phyloP scores from a whole-genome alignment of 2,888 invertebrate species.

The Diarsia brunnea region DNA sequence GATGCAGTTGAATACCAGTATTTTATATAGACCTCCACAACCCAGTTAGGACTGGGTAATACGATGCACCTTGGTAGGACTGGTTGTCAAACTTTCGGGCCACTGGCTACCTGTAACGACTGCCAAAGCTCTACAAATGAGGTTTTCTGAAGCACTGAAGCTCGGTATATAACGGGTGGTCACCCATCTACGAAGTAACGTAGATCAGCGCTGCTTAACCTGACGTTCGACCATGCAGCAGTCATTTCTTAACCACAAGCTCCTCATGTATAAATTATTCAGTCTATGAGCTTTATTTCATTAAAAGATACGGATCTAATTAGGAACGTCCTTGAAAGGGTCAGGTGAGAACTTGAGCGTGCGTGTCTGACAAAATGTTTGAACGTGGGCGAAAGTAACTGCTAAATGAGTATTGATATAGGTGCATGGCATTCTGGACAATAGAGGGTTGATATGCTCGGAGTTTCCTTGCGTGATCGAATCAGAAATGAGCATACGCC shows the following conservation, averaged over 20 bases:
- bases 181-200: not conserved
- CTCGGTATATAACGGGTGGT: not conserved
- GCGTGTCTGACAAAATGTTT: conserved; percentile 6
- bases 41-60: not conserved
- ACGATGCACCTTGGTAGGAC: not conserved
- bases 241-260: not conserved
- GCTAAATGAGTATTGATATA: not conserved
- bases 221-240: not conserved
- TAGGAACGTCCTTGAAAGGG: not conserved
- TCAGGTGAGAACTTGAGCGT: not conserved
- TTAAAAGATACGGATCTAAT: conserved; percentile 27
- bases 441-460: too few relatives aligned
- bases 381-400: not conserved
- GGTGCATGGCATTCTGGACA: not conserved
- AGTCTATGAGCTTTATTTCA: conserved; percentile 18
- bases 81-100: not conserved
- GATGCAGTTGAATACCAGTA: too few relatives aligned
- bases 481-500: too few relatives aligned
- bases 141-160: not conserved
- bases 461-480: too few relatives aligned
- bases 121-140: not conserved
- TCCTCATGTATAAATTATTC: not conserved
- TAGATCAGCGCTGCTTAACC: not conserved
- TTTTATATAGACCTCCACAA: not conserved
- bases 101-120: not conserved